These are phyloP conservation scores for Nothoprocta pentlandii DNA, from an alignment of 2,113 vertebrate genomes.

Conservation along the genomic window DNA sequence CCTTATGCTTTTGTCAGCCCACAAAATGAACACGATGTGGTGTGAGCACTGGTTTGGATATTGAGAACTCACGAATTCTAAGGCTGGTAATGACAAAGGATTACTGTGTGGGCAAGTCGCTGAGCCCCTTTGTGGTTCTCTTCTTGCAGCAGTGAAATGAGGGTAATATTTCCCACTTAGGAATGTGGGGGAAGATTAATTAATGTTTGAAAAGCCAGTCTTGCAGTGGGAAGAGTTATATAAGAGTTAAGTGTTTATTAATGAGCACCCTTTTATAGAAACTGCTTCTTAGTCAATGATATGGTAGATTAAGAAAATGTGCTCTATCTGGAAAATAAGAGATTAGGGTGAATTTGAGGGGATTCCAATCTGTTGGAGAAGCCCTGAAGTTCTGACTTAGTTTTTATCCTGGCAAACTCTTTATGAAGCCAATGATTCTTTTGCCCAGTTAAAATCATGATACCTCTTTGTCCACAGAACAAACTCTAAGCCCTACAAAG, in stretches of 20 bases:
- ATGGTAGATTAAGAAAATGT: conserved; percentile 39
- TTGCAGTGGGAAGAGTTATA: conserved; percentile 45
- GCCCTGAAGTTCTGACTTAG: conserved; percentile 9
- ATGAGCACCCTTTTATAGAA: conserved; percentile 17
- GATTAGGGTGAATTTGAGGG: conserved; percentile 6
- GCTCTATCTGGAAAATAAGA: conserved; percentile 21
- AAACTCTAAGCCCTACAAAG: no score
- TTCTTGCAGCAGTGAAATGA: conserved; percentile 30
- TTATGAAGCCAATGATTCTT: not conserved
- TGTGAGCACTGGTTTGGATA: conserved; percentile 22
- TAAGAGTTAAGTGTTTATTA: conserved; percentile 55
- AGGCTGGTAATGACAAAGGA: conserved; percentile 28
- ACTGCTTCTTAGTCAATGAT: conserved; percentile 11
- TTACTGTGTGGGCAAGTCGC: conserved; percentile 9
- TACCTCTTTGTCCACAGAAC: not conserved
- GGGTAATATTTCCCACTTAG: conserved; percentile 40
- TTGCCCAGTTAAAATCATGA: not conserved
- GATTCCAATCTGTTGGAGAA: not conserved
- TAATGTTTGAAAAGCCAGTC: conserved; percentile 56
- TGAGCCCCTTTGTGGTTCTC: conserved; percentile 22
- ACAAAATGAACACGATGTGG: conserved; percentile 6
- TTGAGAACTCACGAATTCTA: conserved; percentile 7
- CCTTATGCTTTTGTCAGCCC: conserved; percentile 33
- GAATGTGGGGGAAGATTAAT: conserved; percentile 47
- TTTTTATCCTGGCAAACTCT: not conserved